These are phyloP conservation scores for Pristionchus maxplancki DNA, from an alignment of 2,888 invertebrate species.

Conservation along the genomic window DNA sequence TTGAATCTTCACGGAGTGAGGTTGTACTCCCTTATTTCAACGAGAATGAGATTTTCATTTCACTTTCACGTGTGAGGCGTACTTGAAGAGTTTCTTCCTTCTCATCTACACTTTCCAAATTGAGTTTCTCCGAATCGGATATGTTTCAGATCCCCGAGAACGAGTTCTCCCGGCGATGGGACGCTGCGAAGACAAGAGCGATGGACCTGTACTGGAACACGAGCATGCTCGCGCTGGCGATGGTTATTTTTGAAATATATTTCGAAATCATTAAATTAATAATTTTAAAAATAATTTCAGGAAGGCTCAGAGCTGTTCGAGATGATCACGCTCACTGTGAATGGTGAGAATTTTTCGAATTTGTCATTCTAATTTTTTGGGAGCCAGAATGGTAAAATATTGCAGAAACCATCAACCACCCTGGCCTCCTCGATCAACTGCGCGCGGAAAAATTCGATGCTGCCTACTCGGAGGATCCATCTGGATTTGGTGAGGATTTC, in stretches of 20 bases:
- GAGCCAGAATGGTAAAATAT: not conserved
- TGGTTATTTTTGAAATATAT: not conserved
- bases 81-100: too few relatives aligned
- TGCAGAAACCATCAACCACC: not conserved
- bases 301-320: not conserved
- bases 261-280: not conserved
- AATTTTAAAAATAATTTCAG: not conserved
- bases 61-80: too few relatives aligned
- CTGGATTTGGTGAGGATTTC: not conserved
- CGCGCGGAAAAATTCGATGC: not conserved
- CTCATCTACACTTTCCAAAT: too few relatives aligned
- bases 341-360: not conserved
- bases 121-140: not conserved
- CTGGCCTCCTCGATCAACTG: not conserved
- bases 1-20: too few relatives aligned
- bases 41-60: too few relatives aligned
- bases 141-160: not conserved
- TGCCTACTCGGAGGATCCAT: not conserved
- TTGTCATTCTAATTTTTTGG: not conserved
- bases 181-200: not conserved
- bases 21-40: too few relatives aligned
- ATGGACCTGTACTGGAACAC: slow-evolving; percentile 8
- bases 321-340: not conserved
- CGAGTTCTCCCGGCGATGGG: not conserved
- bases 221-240: not conserved